Base-by-base conservation (phyloP, 2,888 invertebrate species). In the Hydropsyche betteni region DNA sequence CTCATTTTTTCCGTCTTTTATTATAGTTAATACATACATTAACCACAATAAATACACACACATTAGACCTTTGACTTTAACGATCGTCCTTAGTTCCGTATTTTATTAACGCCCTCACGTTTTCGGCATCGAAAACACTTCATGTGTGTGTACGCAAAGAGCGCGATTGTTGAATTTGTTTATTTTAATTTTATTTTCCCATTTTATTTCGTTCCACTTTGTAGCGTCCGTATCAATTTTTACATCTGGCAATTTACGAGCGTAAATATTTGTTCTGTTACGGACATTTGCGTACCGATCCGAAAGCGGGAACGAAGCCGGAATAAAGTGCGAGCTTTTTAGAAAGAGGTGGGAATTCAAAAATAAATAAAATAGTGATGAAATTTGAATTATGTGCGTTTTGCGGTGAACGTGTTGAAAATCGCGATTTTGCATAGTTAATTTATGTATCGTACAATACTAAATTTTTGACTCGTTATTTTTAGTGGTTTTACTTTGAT, bases 241-340 rank as follows among this genome's bases (percentile, higher is more conserved):
- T 75, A 69, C 77, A 78, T 78, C 78, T 78, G 51, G 75, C 77
- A 76, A 78, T 78, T 77, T 78, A 78, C 61, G 75, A 77, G 50
- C 74, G 77, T 78, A 78, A 78, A 78, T 78, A 78, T 78, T 78
- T 76, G 78, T 78, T 77, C 75, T 75, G 76, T 78, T 78, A 70
- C 78, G 77, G 74, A 75, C 74, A 73, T 76, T 76, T 76, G 72
- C 75, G 73, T 55, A 69, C 36, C 61, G 16, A 24, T 24, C 14
- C 64, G n/a, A 38, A 38, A 55, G 55, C 69, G 69, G 34, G 14
- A 34, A 44, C 38, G 38, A 69, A 69, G 38, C 34, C n/a, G 7
- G 69, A 69, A 69, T 69, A 69, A 69, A 69, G 44, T 44, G 10
- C 10, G 44, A 8, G 44, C 10, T 10, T 44, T 44, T 44, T 44